These are phyloP conservation scores for Nettapus auritus DNA, from an alignment of 2,113 vertebrate genomes.

Conservation along the genomic window DNA sequence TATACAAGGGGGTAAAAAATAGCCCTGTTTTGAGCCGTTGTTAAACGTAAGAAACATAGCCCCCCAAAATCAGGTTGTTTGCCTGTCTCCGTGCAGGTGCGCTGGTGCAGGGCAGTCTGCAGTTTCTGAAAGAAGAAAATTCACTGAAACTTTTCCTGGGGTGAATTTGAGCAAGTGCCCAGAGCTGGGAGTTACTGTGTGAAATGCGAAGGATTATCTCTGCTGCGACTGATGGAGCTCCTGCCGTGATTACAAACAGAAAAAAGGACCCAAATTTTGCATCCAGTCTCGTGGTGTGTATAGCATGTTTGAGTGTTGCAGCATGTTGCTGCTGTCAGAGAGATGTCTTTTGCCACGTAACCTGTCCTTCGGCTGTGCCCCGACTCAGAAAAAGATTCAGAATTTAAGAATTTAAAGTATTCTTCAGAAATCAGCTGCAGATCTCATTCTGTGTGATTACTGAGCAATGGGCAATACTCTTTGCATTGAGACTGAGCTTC, in stretches of 20 bases:
- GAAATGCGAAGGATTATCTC: background rate
- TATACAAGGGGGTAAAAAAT: background rate
- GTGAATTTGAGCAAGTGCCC: background rate
- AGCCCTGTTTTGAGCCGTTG: background rate
- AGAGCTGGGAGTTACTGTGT: background rate
- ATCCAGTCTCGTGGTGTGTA: background rate
- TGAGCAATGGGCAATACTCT: background rate
- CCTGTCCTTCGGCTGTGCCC: background rate
- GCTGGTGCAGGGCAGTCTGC: background rate
- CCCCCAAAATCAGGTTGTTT: background rate
- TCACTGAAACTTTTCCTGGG: background rate
- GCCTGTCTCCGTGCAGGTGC: background rate
- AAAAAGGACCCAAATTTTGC: background rate
- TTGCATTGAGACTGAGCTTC: background rate
- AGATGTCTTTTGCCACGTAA: background rate
- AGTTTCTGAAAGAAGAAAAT: background rate
- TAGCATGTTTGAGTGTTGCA: fast-evolving
- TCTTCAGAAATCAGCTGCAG: background rate
- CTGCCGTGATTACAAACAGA: background rate
- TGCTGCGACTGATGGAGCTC: background rate
- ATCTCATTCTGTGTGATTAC: background rate
- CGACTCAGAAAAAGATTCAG: background rate
- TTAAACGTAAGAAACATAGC: background rate
- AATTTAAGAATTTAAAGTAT: background rate
- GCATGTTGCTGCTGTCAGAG: background rate